phyloP scores from a whole-genome alignment of 2,888 invertebrate genomes.

The Amiota minor region DNA sequence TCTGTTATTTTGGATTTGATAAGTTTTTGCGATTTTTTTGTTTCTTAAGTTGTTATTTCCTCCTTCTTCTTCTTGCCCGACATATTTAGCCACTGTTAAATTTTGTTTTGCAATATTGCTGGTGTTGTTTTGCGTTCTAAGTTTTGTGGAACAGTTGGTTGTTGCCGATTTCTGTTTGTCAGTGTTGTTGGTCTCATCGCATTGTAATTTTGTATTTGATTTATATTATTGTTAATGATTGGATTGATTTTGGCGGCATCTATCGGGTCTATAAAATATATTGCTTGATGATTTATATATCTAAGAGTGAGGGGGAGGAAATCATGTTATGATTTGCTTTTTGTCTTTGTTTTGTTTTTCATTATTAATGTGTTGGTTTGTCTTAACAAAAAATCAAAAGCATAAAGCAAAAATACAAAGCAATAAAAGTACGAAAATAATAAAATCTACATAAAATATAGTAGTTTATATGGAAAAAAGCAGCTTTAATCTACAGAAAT shows the following conservation, averaged over 20 bases:
- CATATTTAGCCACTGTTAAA: neutral
- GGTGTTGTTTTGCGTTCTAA: neutral
- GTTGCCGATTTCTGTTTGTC: too few relatives aligned
- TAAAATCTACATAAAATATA: too few relatives aligned
- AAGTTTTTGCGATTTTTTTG: neutral
- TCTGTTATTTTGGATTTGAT: neutral
- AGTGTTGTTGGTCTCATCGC: too few relatives aligned
- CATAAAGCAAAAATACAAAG: neutral
- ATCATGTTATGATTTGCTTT: neutral
- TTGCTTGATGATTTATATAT: slow-evolving; percentile 22
- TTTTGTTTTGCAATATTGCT: neutral
- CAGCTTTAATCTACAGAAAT: too few relatives aligned
- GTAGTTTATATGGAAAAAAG: too few relatives aligned
- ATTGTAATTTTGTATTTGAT: too few relatives aligned
- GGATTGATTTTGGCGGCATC: neutral
- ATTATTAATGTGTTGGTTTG: too few relatives aligned
- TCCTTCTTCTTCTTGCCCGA: neutral
- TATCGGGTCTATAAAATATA: slow-evolving; percentile 14
- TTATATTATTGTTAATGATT: too few relatives aligned
- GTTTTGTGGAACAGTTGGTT: too few relatives aligned
- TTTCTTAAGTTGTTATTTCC: neutral
- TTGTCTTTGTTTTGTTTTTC: neutral
- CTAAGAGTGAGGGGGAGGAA: neutral
- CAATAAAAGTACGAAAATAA: neutral
- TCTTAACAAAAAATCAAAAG: neutral